Evolutionary conservation across 2,113 vertebrate genomes (phyloP).

Genomic region (Bujurquina vittata): DNA sequence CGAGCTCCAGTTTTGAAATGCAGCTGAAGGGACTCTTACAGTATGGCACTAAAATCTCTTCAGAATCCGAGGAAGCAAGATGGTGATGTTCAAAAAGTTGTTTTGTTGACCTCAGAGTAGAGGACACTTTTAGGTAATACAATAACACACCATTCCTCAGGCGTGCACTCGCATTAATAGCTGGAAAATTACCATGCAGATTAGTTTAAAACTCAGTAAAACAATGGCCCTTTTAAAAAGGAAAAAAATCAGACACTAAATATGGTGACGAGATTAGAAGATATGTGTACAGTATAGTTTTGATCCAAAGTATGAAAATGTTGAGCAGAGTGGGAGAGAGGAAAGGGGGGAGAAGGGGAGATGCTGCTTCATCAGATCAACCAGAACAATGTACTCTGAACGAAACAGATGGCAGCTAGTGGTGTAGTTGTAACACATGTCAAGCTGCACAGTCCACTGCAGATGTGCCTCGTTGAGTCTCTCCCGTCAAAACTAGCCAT

Average conservation of each 20-base stretch:
- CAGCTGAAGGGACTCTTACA: background rate
- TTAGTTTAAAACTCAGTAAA: too few relatives aligned
- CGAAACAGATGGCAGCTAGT: constrained; percentile 5
- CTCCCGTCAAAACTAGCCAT: background rate
- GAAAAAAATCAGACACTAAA: rapidly evolving
- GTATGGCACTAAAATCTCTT: background rate
- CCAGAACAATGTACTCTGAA: background rate
- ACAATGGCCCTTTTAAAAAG: too few relatives aligned
- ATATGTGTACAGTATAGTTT: background rate
- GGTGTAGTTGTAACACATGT: background rate
- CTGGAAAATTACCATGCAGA: background rate
- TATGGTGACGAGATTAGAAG: background rate
- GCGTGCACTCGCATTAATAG: background rate
- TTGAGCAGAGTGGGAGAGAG: background rate
- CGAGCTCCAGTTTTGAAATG: background rate
- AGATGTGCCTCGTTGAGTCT: background rate
- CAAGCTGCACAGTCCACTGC: background rate
- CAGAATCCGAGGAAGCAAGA: background rate
- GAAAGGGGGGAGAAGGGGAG: background rate
- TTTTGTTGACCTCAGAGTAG: background rate
- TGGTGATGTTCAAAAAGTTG: background rate
- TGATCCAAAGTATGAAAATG: background rate
- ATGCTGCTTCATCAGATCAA: background rate
- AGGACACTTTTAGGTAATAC: background rate
- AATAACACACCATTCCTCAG: background rate